These are phyloP conservation scores for Steinernema feltiae DNA, from an alignment of 1,140 invertebrate species.

Conservation along the genomic window DNA sequence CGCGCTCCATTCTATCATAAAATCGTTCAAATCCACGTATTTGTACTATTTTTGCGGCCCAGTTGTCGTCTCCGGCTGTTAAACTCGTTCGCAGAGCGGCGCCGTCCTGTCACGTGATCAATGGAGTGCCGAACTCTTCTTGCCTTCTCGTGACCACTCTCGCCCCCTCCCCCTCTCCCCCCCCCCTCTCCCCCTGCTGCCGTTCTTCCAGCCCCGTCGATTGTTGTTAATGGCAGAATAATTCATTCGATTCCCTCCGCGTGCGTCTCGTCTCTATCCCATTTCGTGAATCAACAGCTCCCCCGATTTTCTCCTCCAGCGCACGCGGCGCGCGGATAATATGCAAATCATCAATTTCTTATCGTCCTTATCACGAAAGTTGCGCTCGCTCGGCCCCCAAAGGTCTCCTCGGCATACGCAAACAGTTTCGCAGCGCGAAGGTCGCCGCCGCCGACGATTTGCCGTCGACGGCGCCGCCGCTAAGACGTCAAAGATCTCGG, in stretches of 20 bases:
- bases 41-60: neutral
- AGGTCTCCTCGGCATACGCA: neutral
- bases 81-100: neutral
- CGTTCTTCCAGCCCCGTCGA: no score
- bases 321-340: no score
- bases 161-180: neutral
- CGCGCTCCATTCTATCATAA: no score
- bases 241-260: no score
- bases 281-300: no score
- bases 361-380: neutral
- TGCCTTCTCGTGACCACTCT: neutral
- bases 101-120: neutral
- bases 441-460: neutral
- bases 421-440: neutral
- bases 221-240: no score
- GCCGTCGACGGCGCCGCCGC: no score
- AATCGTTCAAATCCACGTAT: neutral
- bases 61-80: neutral
- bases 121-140: neutral
- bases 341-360: neutral
- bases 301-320: no score
- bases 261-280: no score
- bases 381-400: neutral
- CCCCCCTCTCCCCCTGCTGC: no score
- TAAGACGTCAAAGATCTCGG: neutral